A percentile compares a stretch with the other conserved stretches of the same genome.
phyloP scores from a whole-genome alignment of 2,113 vertebrate species.

The Thunnus thynnus region DNA sequence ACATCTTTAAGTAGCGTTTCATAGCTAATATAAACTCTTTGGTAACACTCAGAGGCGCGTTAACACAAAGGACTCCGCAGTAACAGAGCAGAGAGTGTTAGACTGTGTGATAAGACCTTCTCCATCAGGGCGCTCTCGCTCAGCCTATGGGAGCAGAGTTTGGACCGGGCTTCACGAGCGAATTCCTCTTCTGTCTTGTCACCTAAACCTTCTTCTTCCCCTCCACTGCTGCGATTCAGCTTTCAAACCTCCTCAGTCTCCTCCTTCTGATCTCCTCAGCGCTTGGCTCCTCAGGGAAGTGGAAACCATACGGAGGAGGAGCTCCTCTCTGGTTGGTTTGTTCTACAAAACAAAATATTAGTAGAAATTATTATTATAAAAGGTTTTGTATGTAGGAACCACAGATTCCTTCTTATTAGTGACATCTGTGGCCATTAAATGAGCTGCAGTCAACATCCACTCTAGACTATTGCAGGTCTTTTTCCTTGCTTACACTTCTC shows the following conservation, averaged over 20 bases:
- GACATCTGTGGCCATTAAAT: too few relatives aligned
- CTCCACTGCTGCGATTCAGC: conserved; percentile 19
- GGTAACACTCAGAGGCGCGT: not conserved
- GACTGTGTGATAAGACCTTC: conserved; percentile 10
- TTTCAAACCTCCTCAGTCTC: conserved; percentile 78
- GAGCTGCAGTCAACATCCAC: too few relatives aligned
- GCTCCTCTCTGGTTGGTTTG: conserved; percentile 34
- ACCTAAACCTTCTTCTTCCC: not conserved
- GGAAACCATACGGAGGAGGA: conserved; percentile 61
- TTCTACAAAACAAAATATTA: conserved; percentile 47
- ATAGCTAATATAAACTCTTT: not conserved
- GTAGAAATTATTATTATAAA: not conserved
- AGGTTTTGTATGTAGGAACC: not conserved
- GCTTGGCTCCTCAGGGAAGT: conserved; percentile 34
- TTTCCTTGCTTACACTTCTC: too few relatives aligned
- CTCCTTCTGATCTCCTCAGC: conserved; percentile 74
- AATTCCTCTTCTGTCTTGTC: not conserved
- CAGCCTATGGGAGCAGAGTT: conserved; percentile 1
- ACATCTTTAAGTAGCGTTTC: not conserved
- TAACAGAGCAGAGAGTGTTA: not conserved
- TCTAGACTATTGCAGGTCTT: too few relatives aligned
- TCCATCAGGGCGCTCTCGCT: not conserved
- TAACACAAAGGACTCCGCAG: not conserved
- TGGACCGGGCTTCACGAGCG: not conserved
- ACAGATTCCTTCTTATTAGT: not conserved